Evolutionary conservation across 2,113 vertebrate species (phyloP).

Genomic region (Clarias macrocephalus): DNA sequence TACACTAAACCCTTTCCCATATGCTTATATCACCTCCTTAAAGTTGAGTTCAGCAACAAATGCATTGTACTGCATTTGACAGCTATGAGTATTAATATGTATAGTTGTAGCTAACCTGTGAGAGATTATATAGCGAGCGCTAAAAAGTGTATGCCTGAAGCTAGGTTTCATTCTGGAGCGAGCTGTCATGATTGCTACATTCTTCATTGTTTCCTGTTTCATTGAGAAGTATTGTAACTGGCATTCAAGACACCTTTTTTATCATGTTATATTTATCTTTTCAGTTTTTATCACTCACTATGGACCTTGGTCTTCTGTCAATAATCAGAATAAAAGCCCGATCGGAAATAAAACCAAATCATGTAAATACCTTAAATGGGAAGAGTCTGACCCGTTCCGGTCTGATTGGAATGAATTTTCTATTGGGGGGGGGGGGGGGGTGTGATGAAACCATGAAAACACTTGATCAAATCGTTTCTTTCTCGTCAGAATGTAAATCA

Average conservation of each 20-base stretch:
- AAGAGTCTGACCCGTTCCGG: too few relatives aligned
- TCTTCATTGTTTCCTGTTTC: neutral
- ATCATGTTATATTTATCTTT: neutral
- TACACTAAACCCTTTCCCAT: neutral
- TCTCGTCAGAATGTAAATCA: too few relatives aligned
- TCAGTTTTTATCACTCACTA: neutral
- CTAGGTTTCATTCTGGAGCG: neutral
- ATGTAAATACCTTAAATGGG: too few relatives aligned
- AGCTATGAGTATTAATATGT: neutral
- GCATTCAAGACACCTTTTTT: neutral
- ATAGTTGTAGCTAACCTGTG: neutral
- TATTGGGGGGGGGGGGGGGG: too few relatives aligned
- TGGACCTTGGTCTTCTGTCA: too few relatives aligned
- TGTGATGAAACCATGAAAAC: too few relatives aligned
- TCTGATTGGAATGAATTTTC: too few relatives aligned
- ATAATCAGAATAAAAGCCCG: too few relatives aligned
- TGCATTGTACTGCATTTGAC: neutral
- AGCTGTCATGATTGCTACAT: neutral
- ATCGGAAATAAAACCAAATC: too few relatives aligned
- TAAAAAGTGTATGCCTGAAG: neutral
- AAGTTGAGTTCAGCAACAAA: neutral
- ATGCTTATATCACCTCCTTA: neutral
- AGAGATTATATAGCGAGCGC: too few relatives aligned
- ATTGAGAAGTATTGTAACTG: constrained; percentile 5
- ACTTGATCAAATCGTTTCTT: too few relatives aligned